phyloP scores from a whole-genome alignment of 2,888 invertebrate genomes.

The Stenolophus ochropezus region DNA sequence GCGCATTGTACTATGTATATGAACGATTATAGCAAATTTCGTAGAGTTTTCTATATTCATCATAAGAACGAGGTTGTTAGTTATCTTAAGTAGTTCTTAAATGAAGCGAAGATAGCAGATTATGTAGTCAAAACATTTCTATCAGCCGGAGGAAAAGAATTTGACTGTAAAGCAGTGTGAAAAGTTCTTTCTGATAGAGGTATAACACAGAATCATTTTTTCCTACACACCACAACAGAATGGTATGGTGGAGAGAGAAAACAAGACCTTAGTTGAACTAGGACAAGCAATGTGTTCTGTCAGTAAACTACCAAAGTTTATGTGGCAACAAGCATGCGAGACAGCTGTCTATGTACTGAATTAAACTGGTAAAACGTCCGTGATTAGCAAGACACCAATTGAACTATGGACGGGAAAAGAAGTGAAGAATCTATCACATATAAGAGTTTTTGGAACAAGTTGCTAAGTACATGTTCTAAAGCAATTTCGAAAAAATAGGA shows the following conservation, averaged over 20 bases:
- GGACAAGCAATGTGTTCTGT: conserved; percentile 33
- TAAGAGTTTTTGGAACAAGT: conserved; percentile 61
- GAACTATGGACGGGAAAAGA: conserved; percentile 60
- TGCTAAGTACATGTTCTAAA: conserved; percentile 61
- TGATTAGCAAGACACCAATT: conserved; percentile 54
- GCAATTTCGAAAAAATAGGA: conserved; percentile 56
- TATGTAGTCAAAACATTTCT: background rate
- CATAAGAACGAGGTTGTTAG: background rate
- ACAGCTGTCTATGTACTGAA: conserved; percentile 62
- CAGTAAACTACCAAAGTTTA: conserved; percentile 45
- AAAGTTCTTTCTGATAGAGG: background rate
- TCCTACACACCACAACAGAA: conserved; percentile 10
- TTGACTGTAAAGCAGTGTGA: background rate
- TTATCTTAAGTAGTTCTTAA: background rate
- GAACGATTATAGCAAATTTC: background rate
- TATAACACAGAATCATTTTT: background rate
- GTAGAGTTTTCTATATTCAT: background rate
- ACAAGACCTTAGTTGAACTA: background rate
- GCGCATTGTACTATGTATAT: background rate
- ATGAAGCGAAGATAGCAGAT: background rate
- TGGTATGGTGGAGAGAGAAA: conserved; percentile 1
- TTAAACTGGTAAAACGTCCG: conserved; percentile 54
- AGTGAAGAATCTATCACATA: conserved; percentile 59
- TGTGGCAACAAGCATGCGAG: conserved; percentile 62
- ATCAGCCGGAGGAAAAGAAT: conserved; percentile 6